phyloP scores from a whole-genome alignment of 2,888 invertebrate species.

The Ormyrus pomaceus region DNA sequence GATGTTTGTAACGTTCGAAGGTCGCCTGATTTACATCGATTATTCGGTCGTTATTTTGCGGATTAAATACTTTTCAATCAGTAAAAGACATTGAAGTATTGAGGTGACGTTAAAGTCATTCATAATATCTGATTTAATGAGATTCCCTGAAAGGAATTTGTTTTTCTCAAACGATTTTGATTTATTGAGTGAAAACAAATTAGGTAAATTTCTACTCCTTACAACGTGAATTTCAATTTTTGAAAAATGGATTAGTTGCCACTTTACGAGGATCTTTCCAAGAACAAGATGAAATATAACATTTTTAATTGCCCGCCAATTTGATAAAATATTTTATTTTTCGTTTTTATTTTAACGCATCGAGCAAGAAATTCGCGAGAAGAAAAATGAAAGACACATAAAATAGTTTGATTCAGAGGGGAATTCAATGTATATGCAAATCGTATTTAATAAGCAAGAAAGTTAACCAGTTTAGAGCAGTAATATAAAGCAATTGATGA shows the following conservation, averaged over 20 bases:
- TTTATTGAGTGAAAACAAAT: constrained; percentile 18
- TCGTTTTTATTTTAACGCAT: too few species aligned
- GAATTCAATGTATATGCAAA: too few species aligned
- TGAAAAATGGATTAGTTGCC: background rate
- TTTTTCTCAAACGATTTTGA: background rate
- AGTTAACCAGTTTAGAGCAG: too few species aligned
- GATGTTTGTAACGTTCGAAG: background rate
- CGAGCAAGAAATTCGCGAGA: too few species aligned
- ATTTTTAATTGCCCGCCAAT: too few species aligned
- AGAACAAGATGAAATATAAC: too few species aligned
- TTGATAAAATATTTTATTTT: too few species aligned
- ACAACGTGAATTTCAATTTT: background rate
- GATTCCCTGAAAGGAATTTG: background rate
- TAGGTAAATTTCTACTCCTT: constrained; percentile 1
- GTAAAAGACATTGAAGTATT: constrained; percentile 2
- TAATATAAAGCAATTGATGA: too few species aligned
- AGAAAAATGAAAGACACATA: too few species aligned
- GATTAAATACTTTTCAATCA: constrained; percentile 25
- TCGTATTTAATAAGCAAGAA: too few species aligned
- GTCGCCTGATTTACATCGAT: constrained; percentile 10
- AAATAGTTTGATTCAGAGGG: too few species aligned
- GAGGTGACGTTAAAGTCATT: background rate
- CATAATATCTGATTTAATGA: background rate
- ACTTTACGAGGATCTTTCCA: too few species aligned
- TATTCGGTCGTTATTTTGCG: constrained; percentile 23